Percentiles rank a stretch among this genome's conserved stretches.
These are phyloP conservation scores for Campoletis sonorensis DNA, from an alignment of 1,140 invertebrate genomes.

Conservation along the genomic window DNA sequence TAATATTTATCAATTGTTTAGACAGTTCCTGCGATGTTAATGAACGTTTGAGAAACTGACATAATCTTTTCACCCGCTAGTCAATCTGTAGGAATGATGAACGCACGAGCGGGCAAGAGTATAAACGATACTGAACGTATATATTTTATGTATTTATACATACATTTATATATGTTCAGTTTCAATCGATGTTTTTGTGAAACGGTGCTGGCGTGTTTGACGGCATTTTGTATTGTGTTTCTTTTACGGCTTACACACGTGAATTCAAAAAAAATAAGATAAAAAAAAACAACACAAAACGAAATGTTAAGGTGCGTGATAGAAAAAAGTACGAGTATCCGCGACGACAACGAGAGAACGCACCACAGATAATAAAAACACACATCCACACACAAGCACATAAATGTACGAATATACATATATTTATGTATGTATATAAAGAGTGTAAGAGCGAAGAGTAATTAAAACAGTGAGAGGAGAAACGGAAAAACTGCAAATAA, in stretches of 20 bases:
- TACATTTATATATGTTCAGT: constrained; percentile 44
- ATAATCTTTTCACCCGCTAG: constrained; percentile 59
- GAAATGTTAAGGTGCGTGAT: constrained; percentile 19
- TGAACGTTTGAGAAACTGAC: neutral
- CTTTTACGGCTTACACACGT: constrained; percentile 34
- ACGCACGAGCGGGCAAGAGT: constrained; percentile 54
- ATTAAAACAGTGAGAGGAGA: neutral
- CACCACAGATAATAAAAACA: constrained; percentile 2
- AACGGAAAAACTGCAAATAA: constrained; percentile 6
- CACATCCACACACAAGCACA: neutral
- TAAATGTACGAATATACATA: neutral
- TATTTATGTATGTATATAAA: constrained; percentile 10
- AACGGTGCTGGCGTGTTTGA: constrained; percentile 36
- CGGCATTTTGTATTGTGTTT: constrained; percentile 29
- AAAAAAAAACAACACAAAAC: neutral
- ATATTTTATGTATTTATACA: neutral
- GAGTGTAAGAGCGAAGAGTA: constrained; percentile 5
- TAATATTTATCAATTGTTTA: neutral
- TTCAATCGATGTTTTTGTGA: constrained; percentile 37
- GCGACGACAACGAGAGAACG: constrained; percentile 31
- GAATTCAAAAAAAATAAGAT: neutral
- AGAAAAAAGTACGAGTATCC: neutral
- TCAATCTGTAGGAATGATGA: constrained; percentile 67
- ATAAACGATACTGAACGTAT: constrained; percentile 38
- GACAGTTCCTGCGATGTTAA: neutral